Conservation (phyloP, 2,113 vertebrate species). For the Meriones unguiculatus region DNA sequence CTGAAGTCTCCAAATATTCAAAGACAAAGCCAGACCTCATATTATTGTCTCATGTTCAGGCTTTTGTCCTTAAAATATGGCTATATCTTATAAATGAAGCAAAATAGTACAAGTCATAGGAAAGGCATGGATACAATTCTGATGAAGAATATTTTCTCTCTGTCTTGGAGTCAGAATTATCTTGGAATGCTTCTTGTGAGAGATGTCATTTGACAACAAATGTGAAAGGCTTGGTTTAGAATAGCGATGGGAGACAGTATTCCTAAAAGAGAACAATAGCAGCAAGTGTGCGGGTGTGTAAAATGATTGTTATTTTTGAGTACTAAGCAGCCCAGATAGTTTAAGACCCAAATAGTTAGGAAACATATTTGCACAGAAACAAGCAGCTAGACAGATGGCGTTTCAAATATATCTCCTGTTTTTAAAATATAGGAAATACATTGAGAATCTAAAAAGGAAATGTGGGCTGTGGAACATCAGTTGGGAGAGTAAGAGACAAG, state of each 20-base stretch:
- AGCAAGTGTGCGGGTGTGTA: not conserved
- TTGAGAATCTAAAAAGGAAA: conserved; percentile 42
- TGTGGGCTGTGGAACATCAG: not conserved
- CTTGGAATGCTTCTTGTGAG: conserved; percentile 4
- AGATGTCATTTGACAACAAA: conserved; percentile 46
- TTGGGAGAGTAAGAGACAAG: not conserved
- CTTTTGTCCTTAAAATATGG: not conserved
- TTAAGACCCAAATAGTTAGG: not conserved
- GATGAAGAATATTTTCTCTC: conserved; percentile 18
- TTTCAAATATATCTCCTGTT: conserved; percentile 42
- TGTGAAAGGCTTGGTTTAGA: not conserved
- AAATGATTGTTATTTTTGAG: conserved; percentile 49
- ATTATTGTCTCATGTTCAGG: conserved; percentile 19
- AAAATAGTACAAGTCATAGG: not conserved
- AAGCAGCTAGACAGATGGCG: conserved; percentile 41
- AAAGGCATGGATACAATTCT: not conserved
- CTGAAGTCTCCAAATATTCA: not conserved
- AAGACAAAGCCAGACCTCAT: conserved; percentile 36
- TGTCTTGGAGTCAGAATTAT: not conserved
- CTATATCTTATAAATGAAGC: not conserved
- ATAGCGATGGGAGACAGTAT: not conserved
- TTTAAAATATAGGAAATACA: conserved; percentile 55
- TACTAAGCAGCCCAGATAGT: conserved; percentile 11
- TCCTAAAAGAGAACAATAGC: conserved; percentile 5
- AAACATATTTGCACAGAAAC: conserved; percentile 62